These are phyloP conservation scores for Coleophora flavipennella DNA, from an alignment of 2,888 invertebrate genomes.

Conservation along the genomic window DNA sequence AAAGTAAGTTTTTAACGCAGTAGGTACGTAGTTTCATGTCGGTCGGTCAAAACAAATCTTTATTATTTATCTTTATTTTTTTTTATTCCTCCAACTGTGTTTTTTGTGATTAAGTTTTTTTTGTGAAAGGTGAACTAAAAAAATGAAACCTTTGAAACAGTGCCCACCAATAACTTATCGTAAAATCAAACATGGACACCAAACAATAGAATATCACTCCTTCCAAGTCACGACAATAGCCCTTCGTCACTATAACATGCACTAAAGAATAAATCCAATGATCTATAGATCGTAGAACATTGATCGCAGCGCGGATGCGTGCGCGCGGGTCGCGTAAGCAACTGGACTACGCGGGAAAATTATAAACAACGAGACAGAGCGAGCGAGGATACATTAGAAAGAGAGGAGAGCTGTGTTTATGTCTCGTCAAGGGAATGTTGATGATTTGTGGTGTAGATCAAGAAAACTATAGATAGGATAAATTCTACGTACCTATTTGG, in stretches of 20 bases:
- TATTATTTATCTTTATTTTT: no score
- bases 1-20: no score
- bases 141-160: constrained; percentile 13
- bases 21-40: no score
- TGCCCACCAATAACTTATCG: constrained; percentile 26
- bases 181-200: constrained; percentile 17
- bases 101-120: no score
- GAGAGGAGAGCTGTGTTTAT: constrained; percentile 36
- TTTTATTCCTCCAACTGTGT: no score
- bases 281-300: constrained; percentile 18
- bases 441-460: constrained; percentile 21
- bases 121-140: neutral
- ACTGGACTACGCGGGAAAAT: constrained; percentile 42
- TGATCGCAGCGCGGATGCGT: constrained; percentile 26
- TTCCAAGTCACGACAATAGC: constrained; percentile 25
- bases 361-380: constrained; percentile 46
- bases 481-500: no score
- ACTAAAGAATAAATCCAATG: constrained; percentile 17
- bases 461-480: neutral
- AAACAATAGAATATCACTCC: constrained; percentile 27
- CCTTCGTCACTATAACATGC: constrained; percentile 25
- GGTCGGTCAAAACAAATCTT: no score
- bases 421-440: constrained; percentile 22
- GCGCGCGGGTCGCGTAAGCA: constrained; percentile 33
- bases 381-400: constrained; percentile 25